Evolutionary conservation across 2,888 invertebrate genomes (phyloP).

Genomic region (Catocala nupta): DNA sequence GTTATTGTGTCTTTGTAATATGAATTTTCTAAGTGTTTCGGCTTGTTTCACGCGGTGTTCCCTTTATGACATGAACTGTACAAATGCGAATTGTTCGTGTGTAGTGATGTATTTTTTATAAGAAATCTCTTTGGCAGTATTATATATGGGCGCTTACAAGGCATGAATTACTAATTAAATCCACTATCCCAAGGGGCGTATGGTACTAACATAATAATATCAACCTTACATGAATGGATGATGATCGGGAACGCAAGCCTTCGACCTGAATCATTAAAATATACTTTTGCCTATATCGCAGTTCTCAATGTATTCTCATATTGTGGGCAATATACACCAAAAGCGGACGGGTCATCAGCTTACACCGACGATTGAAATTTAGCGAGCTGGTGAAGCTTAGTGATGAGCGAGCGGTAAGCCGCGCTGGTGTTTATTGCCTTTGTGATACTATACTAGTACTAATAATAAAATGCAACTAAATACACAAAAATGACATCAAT

Average conservation of each 20-base stretch:
- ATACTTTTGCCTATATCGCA: neutral
- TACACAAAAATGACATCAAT: neutral
- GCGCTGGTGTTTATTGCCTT: neutral
- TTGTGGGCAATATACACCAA: neutral
- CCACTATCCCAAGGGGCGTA: neutral
- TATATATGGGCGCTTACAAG: neutral
- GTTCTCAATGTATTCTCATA: neutral
- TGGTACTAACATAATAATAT: neutral
- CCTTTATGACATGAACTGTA: too few species aligned
- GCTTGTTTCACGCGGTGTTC: too few species aligned
- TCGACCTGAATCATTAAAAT: neutral
- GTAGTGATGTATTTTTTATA: too few species aligned
- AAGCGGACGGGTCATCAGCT: neutral
- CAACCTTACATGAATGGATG: constrained; percentile 5
- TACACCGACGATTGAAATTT: too few species aligned
- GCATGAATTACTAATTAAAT: neutral
- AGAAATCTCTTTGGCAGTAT: neutral
- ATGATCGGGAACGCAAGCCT: constrained; percentile 1
- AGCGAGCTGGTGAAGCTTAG: too few species aligned
- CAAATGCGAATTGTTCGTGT: too few species aligned
- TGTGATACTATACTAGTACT: too few species aligned
- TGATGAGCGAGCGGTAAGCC: too few species aligned
- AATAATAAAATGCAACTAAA: neutral
- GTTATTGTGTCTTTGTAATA: too few species aligned
- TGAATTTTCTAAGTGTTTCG: neutral